These are phyloP conservation scores for Protonemura montana DNA, from an alignment of 2,888 invertebrate species.

Conservation along the genomic window DNA sequence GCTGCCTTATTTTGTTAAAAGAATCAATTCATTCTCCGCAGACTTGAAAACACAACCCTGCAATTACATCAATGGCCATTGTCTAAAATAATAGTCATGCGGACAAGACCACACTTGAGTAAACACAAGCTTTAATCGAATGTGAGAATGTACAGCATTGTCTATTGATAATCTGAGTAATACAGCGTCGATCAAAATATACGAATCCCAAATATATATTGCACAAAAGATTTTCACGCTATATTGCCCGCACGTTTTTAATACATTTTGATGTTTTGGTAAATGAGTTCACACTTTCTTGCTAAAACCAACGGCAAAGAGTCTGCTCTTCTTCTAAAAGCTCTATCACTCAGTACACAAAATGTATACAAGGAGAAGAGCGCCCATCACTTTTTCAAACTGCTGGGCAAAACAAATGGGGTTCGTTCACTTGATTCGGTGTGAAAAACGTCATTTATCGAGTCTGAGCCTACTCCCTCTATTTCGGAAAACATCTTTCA, in stretches of 20 bases:
- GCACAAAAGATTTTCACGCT: not conserved
- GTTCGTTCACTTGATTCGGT: not conserved
- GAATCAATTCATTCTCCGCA: not conserved
- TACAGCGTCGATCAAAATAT: not conserved
- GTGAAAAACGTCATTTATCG: not conserved
- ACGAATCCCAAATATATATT: not conserved
- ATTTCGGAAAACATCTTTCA: not conserved
- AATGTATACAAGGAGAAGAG: not conserved
- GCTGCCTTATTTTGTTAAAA: not conserved
- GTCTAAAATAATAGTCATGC: not conserved
- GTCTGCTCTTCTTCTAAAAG: not conserved
- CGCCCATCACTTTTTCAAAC: not conserved
- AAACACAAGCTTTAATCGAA: not conserved
- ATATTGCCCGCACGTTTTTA: not conserved
- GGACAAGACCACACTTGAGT: not conserved
- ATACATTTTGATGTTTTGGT: constrained; percentile 3
- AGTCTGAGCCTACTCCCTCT: not conserved
- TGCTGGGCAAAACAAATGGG: not conserved
- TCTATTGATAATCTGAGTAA: not conserved
- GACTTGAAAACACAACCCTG: not conserved
- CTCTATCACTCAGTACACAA: not conserved
- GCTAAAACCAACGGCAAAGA: not conserved
- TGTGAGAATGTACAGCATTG: not conserved
- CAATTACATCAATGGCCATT: not conserved
- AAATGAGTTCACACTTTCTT: not conserved